Conservation (phyloP, 1,140 invertebrate species). For the Sitobion miscanthi region DNA sequence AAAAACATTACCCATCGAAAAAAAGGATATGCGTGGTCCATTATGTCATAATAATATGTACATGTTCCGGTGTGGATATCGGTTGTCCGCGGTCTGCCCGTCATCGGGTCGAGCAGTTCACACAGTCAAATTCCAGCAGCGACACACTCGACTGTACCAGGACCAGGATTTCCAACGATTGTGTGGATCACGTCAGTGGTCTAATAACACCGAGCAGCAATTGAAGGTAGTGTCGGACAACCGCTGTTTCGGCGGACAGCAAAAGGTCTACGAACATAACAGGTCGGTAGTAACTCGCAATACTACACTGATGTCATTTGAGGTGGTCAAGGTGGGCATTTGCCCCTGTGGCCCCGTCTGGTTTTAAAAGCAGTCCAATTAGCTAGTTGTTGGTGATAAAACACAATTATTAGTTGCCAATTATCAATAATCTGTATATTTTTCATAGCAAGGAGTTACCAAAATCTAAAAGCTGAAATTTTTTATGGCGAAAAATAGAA, state of each 20-base stretch:
- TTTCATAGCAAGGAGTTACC: no score
- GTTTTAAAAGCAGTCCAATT: not conserved
- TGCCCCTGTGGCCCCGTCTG: not conserved
- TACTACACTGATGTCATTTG: no score
- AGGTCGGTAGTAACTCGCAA: constrained; percentile 65
- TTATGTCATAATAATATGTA: not conserved
- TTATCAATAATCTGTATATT: no score
- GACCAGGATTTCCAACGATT: not conserved
- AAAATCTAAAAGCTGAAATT: no score
- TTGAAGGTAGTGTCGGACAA: not conserved
- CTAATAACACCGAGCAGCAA: not conserved
- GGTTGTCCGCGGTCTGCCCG: not conserved
- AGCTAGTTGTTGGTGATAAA: not conserved
- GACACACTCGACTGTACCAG: not conserved
- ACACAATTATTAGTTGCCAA: no score
- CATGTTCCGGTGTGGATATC: not conserved
- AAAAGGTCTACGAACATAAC: constrained; percentile 85
- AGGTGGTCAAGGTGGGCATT: not conserved
- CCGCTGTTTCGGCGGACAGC: constrained; percentile 77
- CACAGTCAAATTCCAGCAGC: not conserved
- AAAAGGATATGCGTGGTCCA: not conserved
- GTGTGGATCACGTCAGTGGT: not conserved
- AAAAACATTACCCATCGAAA: no score
- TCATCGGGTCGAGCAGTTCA: not conserved
- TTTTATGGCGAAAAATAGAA: no score